A percentile compares a stretch with the other conserved stretches of the same genome.
Evolutionary conservation across 92 coral and sea anemone genomes (phyloP).

Genomic region (Bergia sp.): DNA sequence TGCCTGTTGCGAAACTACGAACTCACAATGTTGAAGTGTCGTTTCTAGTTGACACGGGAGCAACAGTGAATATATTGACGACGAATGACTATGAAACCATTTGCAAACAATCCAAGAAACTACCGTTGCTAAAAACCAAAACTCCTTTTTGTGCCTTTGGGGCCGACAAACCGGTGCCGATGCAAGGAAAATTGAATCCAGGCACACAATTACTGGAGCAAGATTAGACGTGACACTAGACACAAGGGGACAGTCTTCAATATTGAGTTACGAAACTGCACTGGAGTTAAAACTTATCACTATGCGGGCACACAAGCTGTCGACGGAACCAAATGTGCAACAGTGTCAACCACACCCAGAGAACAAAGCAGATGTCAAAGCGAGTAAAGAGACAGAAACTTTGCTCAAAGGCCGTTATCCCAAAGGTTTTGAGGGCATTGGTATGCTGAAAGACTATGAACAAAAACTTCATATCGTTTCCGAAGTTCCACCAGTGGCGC

Average conservation of each 20-base stretch:
- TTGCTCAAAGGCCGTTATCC: slow-evolving; percentile 36
- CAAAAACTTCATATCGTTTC: slow-evolving; percentile 46
- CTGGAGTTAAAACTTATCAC: slow-evolving; percentile 29
- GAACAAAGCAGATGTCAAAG: slow-evolving; percentile 12
- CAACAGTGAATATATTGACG: slow-evolving; percentile 47
- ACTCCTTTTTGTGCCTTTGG: slow-evolving; percentile 43
- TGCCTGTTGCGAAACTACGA: slow-evolving; percentile 39
- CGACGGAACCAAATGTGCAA: slow-evolving; percentile 9
- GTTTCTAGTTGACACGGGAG: slow-evolving; percentile 48
- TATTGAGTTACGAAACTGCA: slow-evolving; percentile 40
- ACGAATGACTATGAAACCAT: slow-evolving; percentile 20
- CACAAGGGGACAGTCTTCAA: slow-evolving; percentile 33
- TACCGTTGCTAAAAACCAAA: slow-evolving; percentile 27
- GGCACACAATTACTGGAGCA: slow-evolving; percentile 29
- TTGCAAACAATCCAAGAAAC: slow-evolving; percentile 8
- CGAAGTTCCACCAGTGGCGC: slow-evolving; percentile 45
- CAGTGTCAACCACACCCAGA: background rate
- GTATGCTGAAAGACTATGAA: slow-evolving; percentile 41
- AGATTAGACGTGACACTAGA: slow-evolving; percentile 41
- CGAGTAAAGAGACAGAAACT: slow-evolving; percentile 32
- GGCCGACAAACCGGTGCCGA: slow-evolving; percentile 36
- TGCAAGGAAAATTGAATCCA: slow-evolving; percentile 41
- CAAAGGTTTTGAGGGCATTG: slow-evolving; percentile 41
- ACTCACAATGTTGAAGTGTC: slow-evolving; percentile 22
- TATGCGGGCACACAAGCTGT: slow-evolving; percentile 22